Base-by-base conservation (phyloP, 2,888 invertebrate species). In the Lottia scabra region DNA sequence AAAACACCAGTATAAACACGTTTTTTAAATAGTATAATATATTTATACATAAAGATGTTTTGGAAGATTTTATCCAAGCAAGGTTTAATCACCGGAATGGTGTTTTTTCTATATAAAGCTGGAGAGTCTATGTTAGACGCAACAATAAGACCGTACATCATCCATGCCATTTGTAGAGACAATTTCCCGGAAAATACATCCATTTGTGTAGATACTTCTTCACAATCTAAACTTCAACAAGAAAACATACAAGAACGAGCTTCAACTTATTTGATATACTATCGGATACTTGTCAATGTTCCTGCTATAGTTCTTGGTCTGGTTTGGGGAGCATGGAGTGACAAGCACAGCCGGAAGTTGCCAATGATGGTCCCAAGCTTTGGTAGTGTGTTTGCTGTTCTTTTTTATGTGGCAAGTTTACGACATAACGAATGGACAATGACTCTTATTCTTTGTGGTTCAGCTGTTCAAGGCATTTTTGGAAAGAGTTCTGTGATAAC, bases 271-370 rank as follows among this genome's bases (percentile, higher is more conserved):
- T 75, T 89, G 63, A 85, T 89, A 73, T 81, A 82, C 45, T 87
- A 88, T 79, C 80, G 87, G 65, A 78, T 89, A 23, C 77, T 89
- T 45, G 81, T 88, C n/a, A 89, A 88, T 76, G 70, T 88, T 16
- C 89, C 89, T 0, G 89, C 88, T 19, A 81, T 89, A 27, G 69
- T 88, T 46, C 83, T 89, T 5, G 86, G 87, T 23, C 78, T 89
- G 26, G 86, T 89, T 75, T 89, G 89, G 69, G 89, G 89, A 5
- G 87, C 88, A 8, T 89, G 89, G 87, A 89, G 89, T 70, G 89
- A 89, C 76, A 77, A 80, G 48, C 81, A 87, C 65, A 88, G 89
- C 2, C 81, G 89, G 23, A 89, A 89, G 74, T 75, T 86, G 13
- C 85, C 84, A 1, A 87, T 89, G 79, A 81, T 89, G 78, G 74